phyloP scores from a whole-genome alignment of 2,113 vertebrate genomes.

The Lasiurus cinereus region DNA sequence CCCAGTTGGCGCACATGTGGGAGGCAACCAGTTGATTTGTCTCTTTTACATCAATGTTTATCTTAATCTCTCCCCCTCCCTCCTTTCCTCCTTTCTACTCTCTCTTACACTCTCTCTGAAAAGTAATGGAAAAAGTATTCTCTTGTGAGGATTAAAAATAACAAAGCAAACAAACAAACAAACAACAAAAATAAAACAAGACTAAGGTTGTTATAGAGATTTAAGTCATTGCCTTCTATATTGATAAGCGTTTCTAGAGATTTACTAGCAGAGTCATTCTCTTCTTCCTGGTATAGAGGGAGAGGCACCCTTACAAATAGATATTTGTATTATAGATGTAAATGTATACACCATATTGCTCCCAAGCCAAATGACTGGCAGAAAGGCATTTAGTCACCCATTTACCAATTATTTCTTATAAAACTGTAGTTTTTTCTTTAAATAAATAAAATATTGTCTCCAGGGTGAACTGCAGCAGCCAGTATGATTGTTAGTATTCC shows the following conservation, averaged over 20 bases:
- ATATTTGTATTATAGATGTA: background rate
- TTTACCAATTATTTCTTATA: background rate
- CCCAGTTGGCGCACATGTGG: too few relatives aligned
- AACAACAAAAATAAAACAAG: background rate
- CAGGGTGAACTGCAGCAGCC: background rate
- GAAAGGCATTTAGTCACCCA: background rate
- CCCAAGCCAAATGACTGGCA: background rate
- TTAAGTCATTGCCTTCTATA: background rate
- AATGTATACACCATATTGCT: background rate
- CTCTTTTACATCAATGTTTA: too few relatives aligned
- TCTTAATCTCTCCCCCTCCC: too few relatives aligned
- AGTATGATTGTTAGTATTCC: background rate
- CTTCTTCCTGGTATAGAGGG: background rate
- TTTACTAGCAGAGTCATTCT: background rate
- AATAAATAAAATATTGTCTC: background rate
- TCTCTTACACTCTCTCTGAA: too few relatives aligned
- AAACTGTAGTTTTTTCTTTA: background rate
- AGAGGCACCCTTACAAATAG: background rate
- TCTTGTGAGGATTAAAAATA: too few relatives aligned
- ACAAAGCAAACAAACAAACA: too few relatives aligned
- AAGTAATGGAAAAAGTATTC: too few relatives aligned
- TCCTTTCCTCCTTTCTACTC: too few relatives aligned
- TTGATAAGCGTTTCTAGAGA: background rate
- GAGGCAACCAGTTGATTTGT: too few relatives aligned
- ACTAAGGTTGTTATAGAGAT: background rate